Evolutionary conservation across 2,888 invertebrate genomes (phyloP).

Genomic region (Conomelus anceps): DNA sequence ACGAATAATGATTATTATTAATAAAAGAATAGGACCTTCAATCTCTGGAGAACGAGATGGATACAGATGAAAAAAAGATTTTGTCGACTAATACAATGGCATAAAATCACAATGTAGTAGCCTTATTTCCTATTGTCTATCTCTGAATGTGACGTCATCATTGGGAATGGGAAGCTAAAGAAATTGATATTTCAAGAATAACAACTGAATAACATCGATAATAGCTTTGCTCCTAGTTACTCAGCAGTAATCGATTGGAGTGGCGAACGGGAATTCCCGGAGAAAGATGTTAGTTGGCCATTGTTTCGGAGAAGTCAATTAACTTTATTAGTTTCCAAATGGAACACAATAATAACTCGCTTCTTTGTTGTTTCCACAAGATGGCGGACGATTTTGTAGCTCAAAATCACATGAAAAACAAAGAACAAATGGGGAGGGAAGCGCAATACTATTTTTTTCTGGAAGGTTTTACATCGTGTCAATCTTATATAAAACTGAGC

Average conservation of each 20-base stretch:
- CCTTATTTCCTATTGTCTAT: too few species aligned
- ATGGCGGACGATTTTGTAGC: neutral
- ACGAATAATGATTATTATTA: too few species aligned
- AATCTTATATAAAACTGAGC: too few species aligned
- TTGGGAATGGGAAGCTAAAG: neutral
- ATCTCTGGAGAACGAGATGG: too few species aligned
- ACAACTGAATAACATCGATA: neutral
- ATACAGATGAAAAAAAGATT: too few species aligned
- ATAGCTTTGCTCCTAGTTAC: neutral
- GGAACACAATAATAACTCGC: neutral
- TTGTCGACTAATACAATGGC: too few species aligned
- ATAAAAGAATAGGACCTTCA: too few species aligned
- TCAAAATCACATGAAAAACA: neutral
- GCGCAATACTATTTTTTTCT: neutral
- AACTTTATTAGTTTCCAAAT: neutral
- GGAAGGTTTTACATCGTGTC: too few species aligned
- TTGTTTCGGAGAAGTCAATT: neutral
- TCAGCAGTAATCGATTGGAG: neutral
- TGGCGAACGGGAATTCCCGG: neutral
- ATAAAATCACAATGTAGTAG: too few species aligned
- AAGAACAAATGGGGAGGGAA: neutral
- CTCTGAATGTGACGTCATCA: neutral
- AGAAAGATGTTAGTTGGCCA: neutral
- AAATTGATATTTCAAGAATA: neutral
- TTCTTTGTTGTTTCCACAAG: neutral